phyloP scores from a whole-genome alignment of 2,113 vertebrate species.

The Thunnus thynnus region DNA sequence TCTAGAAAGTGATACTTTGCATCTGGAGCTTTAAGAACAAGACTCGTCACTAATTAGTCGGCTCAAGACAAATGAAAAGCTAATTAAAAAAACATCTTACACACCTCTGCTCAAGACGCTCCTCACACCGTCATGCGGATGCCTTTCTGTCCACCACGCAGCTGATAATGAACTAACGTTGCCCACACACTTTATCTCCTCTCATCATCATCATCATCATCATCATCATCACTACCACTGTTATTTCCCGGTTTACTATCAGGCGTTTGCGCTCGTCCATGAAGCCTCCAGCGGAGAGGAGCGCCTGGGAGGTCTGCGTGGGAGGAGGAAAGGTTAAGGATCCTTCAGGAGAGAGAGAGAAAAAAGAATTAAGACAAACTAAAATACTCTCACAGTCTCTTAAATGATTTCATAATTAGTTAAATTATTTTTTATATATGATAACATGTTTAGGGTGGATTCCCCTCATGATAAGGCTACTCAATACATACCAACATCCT shows the following conservation, averaged over 20 bases:
- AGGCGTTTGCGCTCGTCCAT: conserved; percentile 21
- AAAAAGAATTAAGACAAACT: conserved; percentile 34
- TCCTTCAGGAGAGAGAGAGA: conserved; percentile 57
- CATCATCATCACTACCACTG: conserved; percentile 39
- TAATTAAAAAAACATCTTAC: conserved; percentile 5
- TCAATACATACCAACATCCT: neutral
- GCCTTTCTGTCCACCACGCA: conserved; percentile 32
- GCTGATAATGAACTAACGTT: conserved; percentile 41
- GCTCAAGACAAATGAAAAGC: neutral
- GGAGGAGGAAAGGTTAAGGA: conserved; percentile 79
- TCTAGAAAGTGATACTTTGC: neutral
- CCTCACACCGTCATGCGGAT: conserved; percentile 48
- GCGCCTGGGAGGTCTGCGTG: conserved; percentile 69
- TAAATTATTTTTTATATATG: neutral
- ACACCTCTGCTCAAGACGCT: conserved; percentile 52
- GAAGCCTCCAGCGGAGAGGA: conserved; percentile 52
- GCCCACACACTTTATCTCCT: conserved; percentile 58
- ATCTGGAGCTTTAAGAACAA: too few relatives aligned
- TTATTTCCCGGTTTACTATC: conserved; percentile 46
- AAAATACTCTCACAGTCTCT: neutral
- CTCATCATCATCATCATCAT: conserved; percentile 33
- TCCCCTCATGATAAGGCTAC: neutral
- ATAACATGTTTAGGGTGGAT: neutral
- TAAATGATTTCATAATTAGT: neutral
- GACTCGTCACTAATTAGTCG: neutral